Evolutionary conservation across 2,888 invertebrate genomes (phyloP).

Genomic region (Agrochola lychnidis): DNA sequence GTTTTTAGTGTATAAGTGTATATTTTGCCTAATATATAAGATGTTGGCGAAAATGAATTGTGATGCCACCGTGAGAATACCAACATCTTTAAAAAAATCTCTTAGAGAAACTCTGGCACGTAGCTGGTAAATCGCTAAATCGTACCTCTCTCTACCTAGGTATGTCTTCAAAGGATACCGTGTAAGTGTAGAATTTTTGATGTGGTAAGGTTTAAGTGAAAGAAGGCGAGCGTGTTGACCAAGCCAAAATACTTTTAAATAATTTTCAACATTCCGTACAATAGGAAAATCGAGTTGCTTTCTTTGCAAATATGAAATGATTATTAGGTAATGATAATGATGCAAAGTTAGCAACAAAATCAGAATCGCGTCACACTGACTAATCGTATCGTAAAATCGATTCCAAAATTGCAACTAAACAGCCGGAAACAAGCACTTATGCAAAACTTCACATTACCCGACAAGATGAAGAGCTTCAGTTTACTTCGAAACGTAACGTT

Average conservation of each 20-base stretch:
- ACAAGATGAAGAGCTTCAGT: slow-evolving; percentile 53
- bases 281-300: background rate
- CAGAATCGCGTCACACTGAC: background rate
- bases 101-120: too few relatives aligned
- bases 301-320: background rate
- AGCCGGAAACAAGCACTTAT: slow-evolving; percentile 18
- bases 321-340: background rate
- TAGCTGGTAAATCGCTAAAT: too few relatives aligned
- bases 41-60: too few relatives aligned
- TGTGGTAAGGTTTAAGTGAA: background rate
- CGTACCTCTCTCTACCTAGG: background rate
- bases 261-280: background rate
- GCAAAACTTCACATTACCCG: slow-evolving; percentile 13
- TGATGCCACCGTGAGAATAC: too few relatives aligned
- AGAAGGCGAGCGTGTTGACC: background rate
- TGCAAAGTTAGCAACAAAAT: background rate
- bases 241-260: background rate
- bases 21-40: too few relatives aligned
- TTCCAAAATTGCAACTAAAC: slow-evolving; percentile 7
- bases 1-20: too few relatives aligned
- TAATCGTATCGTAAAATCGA: background rate
- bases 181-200: background rate
- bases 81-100: too few relatives aligned
- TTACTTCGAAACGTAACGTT: slow-evolving; percentile 57
- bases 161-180: background rate